Evolutionary conservation across 1,140 invertebrate genomes (phyloP), one percentile per base, ranked within the genome.

Genomic region (Rhysida immarginata): DNA sequence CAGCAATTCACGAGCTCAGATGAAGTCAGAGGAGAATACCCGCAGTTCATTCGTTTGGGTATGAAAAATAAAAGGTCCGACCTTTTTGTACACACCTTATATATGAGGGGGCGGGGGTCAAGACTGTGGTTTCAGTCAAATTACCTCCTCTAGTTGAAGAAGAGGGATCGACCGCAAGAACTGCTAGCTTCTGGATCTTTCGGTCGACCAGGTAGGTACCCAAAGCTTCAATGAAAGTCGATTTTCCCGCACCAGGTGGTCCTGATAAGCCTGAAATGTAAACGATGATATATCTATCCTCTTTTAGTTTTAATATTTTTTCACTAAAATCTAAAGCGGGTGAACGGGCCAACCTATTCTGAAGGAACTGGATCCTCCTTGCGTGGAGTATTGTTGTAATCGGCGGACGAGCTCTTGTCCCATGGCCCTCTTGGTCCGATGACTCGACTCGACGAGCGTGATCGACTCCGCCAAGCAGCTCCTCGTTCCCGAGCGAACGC

Each of bases 231-330:
- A 81, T 80, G 62, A 81, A 79, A 3, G 79, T 80, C 46, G 77
- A 79, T 66, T 81, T 81, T 25, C 79, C 79, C 52, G 78, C 77
- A 26, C 79, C 79, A 23, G 79, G 79, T 43, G 78, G 75, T n/a
- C 79, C 78, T 50, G 77, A 77, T 26, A 80, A 65, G 20, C 78
- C 73, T 77, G 55, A 8, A 35, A 16, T 5, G 20, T 14, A 43
- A 29, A 16, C 42, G 46, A 29, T 21, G 26, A 24, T 55, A 41
- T 8, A 29, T 11, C 21, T n/a, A 41, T n/a, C 21, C 14, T n/a
- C 50, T 53, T 16, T 26, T 5, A n/a, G n/a, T 24, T 25, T 13
- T 11, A 14, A 46, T 26, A 24, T 42, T 55, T 59, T 52, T 13
- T 48, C 61, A 74, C 73, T 75, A 57, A 78, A 69, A n/a, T n/a